Percentiles rank a stretch among this genome's conserved stretches.
Conservation (phyloP, 1,140 invertebrate species). For the Stenopsyche tienmushanensis region DNA sequence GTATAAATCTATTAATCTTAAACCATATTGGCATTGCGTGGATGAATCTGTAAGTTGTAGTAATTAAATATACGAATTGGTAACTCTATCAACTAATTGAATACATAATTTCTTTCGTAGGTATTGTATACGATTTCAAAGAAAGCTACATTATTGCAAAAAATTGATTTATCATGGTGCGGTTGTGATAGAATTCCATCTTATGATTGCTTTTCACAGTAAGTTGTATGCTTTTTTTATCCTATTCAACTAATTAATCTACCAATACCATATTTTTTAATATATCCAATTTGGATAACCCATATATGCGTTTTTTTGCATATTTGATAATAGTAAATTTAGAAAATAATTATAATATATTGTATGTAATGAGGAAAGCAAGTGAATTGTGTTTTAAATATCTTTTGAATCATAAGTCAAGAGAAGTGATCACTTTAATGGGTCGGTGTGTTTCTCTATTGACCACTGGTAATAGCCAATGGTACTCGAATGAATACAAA, state of each 20-base stretch:
- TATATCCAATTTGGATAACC: too few species aligned
- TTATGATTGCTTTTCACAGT: slow-evolving; percentile 60
- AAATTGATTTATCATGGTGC: slow-evolving; percentile 86
- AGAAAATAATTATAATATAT: too few species aligned
- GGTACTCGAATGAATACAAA: too few species aligned
- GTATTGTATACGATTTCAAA: slow-evolving; percentile 57
- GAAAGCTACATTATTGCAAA: slow-evolving; percentile 70
- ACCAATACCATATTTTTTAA: too few species aligned
- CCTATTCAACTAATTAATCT: too few species aligned
- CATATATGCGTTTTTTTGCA: too few species aligned
- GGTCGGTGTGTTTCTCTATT: too few species aligned
- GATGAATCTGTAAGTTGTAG: slow-evolving; percentile 53
- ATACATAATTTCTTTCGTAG: slow-evolving; percentile 47
- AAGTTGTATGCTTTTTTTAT: slow-evolving; percentile 44
- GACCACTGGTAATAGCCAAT: too few species aligned
- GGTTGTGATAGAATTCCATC: slow-evolving; percentile 69
- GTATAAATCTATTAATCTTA: slow-evolving; percentile 77
- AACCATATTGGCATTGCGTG: slow-evolving; percentile 69
- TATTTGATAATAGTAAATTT: slow-evolving; percentile 10
- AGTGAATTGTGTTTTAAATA: too few species aligned
- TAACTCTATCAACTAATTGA: slow-evolving; percentile 19
- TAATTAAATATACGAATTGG: slow-evolving; percentile 25
- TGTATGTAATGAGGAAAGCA: too few species aligned
- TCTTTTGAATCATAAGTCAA: too few species aligned
- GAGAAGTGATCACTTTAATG: too few species aligned